Conservation (phyloP, 2,888 invertebrate species). For the Heterodera filipjevi region DNA sequence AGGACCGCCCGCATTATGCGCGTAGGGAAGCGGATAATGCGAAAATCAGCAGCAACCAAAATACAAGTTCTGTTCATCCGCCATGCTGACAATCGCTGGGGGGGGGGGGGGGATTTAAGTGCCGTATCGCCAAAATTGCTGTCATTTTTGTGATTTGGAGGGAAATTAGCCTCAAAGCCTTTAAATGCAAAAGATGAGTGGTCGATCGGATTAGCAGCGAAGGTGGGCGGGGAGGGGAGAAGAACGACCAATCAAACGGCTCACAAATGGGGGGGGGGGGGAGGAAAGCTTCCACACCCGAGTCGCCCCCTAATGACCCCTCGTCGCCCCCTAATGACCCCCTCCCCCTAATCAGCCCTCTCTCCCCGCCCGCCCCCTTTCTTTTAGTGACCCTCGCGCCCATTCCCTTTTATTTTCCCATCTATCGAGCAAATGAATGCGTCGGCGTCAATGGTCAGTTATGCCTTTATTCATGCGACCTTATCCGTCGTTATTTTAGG, state of each 20-base stretch:
- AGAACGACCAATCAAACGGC: not conserved
- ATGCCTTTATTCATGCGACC: slow-evolving; percentile 1
- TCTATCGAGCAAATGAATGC: not conserved
- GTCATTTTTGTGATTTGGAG: too few species aligned
- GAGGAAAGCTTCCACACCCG: not conserved
- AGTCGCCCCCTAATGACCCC: too few species aligned
- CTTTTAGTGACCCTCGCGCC: too few species aligned
- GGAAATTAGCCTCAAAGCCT: too few species aligned
- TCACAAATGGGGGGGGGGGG: not conserved
- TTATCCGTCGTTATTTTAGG: not conserved
- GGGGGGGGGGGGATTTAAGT: not conserved
- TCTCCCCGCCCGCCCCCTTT: not conserved
- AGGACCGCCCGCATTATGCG: not conserved
- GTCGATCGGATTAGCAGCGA: too few species aligned
- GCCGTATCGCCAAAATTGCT: too few species aligned
- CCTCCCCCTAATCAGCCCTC: not conserved
- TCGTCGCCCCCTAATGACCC: too few species aligned
- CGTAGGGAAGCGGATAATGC: not conserved
- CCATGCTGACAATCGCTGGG: not conserved
- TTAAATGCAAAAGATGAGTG: too few species aligned
- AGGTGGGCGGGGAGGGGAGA: too few species aligned
- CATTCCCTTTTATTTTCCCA: not conserved
- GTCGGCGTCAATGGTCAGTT: not conserved
- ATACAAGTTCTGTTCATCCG: not conserved
- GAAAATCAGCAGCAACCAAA: not conserved